Conservation (phyloP, 1,140 invertebrate species). For the Drosophila parvula region DNA sequence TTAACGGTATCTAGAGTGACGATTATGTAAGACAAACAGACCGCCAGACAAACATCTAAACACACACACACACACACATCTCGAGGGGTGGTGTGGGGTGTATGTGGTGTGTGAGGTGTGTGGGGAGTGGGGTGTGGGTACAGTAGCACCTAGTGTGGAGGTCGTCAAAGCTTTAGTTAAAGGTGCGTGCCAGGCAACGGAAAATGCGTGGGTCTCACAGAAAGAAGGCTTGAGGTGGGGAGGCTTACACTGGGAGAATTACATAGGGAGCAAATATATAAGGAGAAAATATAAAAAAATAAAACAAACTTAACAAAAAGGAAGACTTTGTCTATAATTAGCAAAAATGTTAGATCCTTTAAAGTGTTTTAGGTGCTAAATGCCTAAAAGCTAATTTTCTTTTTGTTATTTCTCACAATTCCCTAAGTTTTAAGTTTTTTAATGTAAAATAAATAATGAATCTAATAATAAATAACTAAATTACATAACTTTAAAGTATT, state of each 20-base stretch:
- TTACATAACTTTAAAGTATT: too few species aligned
- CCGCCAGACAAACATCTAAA: slow-evolving; percentile 72
- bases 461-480: too few species aligned
- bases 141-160: slow-evolving; percentile 61
- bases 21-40: slow-evolving; percentile 81
- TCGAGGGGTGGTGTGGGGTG: not conserved
- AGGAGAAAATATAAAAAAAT: too few species aligned
- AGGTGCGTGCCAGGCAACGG: slow-evolving; percentile 64
- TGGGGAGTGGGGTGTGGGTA: slow-evolving; percentile 2
- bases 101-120: too few species aligned
- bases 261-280: not conserved
- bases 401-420: too few species aligned
- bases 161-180: slow-evolving; percentile 44
- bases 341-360: too few species aligned
- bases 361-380: too few species aligned
- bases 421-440: too few species aligned
- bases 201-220: slow-evolving; percentile 53
- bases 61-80: slow-evolving; percentile 60
- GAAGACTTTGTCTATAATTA: too few species aligned
- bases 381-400: too few species aligned
- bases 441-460: too few species aligned
- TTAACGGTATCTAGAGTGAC: slow-evolving; percentile 79
- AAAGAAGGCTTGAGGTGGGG: slow-evolving; percentile 3
- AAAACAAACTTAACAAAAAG: too few species aligned
- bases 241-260: slow-evolving; percentile 8